Base-by-base conservation (phyloP, 2,797 vertebrate genomes). In the Protosalanx chinensis region DNA sequence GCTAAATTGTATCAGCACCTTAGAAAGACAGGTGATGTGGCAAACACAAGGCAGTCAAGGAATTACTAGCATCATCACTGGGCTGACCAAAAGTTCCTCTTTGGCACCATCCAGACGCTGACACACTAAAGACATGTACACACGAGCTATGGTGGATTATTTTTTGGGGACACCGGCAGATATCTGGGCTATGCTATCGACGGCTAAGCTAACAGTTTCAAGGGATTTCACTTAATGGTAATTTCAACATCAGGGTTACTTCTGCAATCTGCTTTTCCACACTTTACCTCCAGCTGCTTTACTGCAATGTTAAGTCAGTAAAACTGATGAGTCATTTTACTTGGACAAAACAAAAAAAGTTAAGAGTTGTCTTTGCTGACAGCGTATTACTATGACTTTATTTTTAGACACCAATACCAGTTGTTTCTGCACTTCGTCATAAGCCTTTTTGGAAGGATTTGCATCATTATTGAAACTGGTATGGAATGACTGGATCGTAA, bases 21-120 rank as follows among this genome's bases (percentile, higher is more conserved):
- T 77, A 73, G 68, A 60, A 68, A 57, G 70, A 60, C 76, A 71
- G 86, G 85, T 84, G 80, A 81, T 33, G 72, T 76, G 58, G 27
- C 20, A 69, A 65, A 74, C 64, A 68, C 70, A 76, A 72, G 76
- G 69, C 62, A 73, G 51, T 64, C 63, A 69, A 72, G 18, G 20
- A 71, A 61, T 66, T 51, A 61, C 65, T 35, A 64, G 16, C 53
- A 37, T 81, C 72, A 74, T 76, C 30, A 78, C 58, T 72, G 67
- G 60, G 64, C 66, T 49, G 61, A 63, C 68, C 74, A 72, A 70
- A 65, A 73, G 63, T 70, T 81, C 70, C 72, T 83, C 81, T 81
- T 80, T 83, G 79, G 78, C 81, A 77, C 78, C 72, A 58, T 67
- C 68, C 65, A 46, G 30, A 67, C 16, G 51, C 27, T 29, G 65